Base-by-base conservation (phyloP, 1,140 invertebrate species). In the Hycleus phaleratus region DNA sequence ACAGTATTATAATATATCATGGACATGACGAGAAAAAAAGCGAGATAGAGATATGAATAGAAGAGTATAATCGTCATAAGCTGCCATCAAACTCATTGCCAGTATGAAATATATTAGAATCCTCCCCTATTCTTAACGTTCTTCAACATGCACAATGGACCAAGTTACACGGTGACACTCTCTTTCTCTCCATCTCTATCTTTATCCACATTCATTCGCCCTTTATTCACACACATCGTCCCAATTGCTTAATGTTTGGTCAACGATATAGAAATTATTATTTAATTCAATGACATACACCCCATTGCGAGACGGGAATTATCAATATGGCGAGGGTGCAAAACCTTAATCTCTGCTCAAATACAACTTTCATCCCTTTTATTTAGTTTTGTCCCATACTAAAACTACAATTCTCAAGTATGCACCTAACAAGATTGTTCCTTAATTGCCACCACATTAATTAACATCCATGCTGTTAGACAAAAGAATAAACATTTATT, bases 231-330 rank as follows among this genome's bases (percentile, higher is more conserved):
- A 58, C 4, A 53, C 50, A 59, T 49, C 60, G 47, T 55, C 50
- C 46, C 58, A 55, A 63, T 63, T 58, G 61, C 61, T 57, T 63
- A 63, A 63, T 63, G 58, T 63, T 63, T 63, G 61, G 61, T 63
- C 61, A 63, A 63, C 58, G 53, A 63, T 60, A 63, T 60, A 63
- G 58, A 63, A 63, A 63, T 63, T 63, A 63, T 63, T 63, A 63
- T 63, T 63, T 63, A 63, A 63, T 63, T 63, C 57, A 32, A 32
- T 32, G 32, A 32, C 32, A 32, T 7, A 32, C 32, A 32, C 32
- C 32, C 32, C 7, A 32, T 7, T 32, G 32, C 7, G 46, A 25
- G 12, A 43, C 6, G 57, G 49, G 44, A 45, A 46, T 45, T 39
- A 25, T 59, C 49, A 54, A 51, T 49, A 49, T 59, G 49, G 51